Evolutionary conservation across 1,140 invertebrate species (phyloP).

Genomic region (Lamellibrachia luymesi): DNA sequence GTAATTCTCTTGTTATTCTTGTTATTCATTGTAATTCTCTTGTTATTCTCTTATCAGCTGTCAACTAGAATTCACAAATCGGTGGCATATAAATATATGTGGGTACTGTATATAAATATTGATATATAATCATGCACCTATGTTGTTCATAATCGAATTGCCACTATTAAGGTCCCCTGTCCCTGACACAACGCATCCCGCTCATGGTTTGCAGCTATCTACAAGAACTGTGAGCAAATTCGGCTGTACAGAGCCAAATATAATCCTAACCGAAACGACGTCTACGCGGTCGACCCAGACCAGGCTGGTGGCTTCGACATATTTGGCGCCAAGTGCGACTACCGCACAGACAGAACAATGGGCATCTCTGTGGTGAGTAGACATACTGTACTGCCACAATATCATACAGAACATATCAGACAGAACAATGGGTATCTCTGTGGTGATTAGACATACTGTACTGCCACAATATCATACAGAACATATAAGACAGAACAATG

Average conservation of each 20-base stretch:
- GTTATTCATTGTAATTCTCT: too few species aligned
- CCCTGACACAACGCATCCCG: background rate
- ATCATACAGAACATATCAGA: too few species aligned
- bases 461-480: too few species aligned
- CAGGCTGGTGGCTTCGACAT: slow-evolving; percentile 32
- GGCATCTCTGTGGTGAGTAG: slow-evolving; percentile 39
- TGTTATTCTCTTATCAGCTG: too few species aligned
- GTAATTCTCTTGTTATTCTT: too few species aligned
- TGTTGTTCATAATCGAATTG: background rate
- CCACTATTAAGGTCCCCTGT: background rate
- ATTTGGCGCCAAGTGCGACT: slow-evolving; percentile 39
- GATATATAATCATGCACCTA: background rate
- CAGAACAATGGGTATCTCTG: too few species aligned
- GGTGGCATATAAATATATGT: too few species aligned
- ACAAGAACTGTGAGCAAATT: slow-evolving; percentile 42
- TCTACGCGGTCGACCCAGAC: slow-evolving; percentile 47
- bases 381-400: too few species aligned
- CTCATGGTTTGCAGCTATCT: slow-evolving; percentile 33
- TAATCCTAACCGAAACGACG: slow-evolving; percentile 30
- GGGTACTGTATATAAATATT: background rate
- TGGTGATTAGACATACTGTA: too few species aligned
- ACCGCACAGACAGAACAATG: slow-evolving; percentile 32
- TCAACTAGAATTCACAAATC: too few species aligned
- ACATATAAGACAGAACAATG: too few species aligned
- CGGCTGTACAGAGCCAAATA: slow-evolving; percentile 9